Percentiles rank a stretch among this genome's conserved stretches.
Evolutionary conservation across 2,113 vertebrate genomes (phyloP).

Genomic region (Puma concolor): DNA sequence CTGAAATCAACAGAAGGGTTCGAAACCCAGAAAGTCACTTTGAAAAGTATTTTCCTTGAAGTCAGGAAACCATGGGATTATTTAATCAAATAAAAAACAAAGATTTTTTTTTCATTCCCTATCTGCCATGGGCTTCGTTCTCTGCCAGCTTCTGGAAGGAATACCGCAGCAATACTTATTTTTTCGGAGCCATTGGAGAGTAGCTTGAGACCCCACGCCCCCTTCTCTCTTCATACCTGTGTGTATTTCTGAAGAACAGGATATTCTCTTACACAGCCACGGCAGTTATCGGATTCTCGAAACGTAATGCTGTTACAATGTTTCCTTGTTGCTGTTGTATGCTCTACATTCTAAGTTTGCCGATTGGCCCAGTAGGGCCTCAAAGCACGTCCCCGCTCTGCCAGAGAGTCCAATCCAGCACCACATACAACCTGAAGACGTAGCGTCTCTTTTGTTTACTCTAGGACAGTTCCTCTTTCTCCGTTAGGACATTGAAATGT

Average conservation of each 20-base stretch:
- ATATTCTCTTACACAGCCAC: not conserved
- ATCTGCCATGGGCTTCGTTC: not conserved
- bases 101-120: not conserved
- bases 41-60: constrained; percentile 35
- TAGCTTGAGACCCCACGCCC: not conserved
- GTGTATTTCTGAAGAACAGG: not conserved
- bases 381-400: not conserved
- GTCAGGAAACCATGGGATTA: not conserved
- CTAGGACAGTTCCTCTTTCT: not conserved
- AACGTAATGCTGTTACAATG: not conserved
- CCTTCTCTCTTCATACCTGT: not conserved
- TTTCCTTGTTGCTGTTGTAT: not conserved
- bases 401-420: not conserved
- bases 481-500: not conserved
- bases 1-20: constrained; percentile 12
- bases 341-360: not conserved
- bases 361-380: not conserved
- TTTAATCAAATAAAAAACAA: not conserved
- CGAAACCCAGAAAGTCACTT: not conserved
- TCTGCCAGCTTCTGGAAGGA: not conserved
- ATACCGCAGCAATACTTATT: not conserved
- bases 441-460: not conserved
- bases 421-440: not conserved
- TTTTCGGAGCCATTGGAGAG: not conserved
- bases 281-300: not conserved